These are phyloP conservation scores for Horisme vitalbata DNA, from an alignment of 2,888 invertebrate species.

Conservation along the genomic window DNA sequence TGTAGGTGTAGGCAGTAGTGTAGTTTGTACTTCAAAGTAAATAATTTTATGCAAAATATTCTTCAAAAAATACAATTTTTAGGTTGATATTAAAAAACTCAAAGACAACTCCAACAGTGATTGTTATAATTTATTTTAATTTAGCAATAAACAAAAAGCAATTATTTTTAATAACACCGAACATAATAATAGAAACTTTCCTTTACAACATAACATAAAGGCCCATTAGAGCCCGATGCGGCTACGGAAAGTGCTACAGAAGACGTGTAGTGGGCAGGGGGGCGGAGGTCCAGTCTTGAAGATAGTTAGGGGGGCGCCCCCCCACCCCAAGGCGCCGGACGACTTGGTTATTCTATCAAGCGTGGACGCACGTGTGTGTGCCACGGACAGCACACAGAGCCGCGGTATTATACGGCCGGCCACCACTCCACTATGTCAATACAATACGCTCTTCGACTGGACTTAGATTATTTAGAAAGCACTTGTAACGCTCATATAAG, in stretches of 20 bases:
- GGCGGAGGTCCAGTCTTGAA: slow-evolving; percentile 80
- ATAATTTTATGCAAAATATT: too few relatives aligned
- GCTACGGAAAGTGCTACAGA: slow-evolving; percentile 76
- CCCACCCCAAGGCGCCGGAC: slow-evolving; percentile 67
- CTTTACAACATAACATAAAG: slow-evolving; percentile 69
- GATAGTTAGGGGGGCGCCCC: slow-evolving; percentile 70
- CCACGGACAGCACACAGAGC: slow-evolving; percentile 59
- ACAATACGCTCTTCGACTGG: slow-evolving; percentile 83
- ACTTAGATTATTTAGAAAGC: slow-evolving; percentile 85
- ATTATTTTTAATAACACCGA: background rate
- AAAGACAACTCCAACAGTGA: too few relatives aligned
- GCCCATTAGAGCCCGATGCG: slow-evolving; percentile 75
- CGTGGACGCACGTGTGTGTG: slow-evolving; percentile 69
- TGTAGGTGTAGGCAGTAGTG: too few relatives aligned
- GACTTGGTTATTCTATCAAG: slow-evolving; percentile 84
- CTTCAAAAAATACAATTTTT: too few relatives aligned
- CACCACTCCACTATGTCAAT: slow-evolving; percentile 84
- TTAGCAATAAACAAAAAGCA: background rate
- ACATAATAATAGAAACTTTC: slow-evolving; percentile 46
- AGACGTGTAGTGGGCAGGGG: slow-evolving; percentile 77
- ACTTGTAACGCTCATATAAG: slow-evolving; percentile 84
- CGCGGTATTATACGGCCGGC: slow-evolving; percentile 79
- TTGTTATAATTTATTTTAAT: too few relatives aligned
- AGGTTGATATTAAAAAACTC: too few relatives aligned
- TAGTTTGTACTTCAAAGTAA: too few relatives aligned